phyloP scores from a whole-genome alignment of 64 coral and sea anemone species.

The Pocillopora verrucosa region DNA sequence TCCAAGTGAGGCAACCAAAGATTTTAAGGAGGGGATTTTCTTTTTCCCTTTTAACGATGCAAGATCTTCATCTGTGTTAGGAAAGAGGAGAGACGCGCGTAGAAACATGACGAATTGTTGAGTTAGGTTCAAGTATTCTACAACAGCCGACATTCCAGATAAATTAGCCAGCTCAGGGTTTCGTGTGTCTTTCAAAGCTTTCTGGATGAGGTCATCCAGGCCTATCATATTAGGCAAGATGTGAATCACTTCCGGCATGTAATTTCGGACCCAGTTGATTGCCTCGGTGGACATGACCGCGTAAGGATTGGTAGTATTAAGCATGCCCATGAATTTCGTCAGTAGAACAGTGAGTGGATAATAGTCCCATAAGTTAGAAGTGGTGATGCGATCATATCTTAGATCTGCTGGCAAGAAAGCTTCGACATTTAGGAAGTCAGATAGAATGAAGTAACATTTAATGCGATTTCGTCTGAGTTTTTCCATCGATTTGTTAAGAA shows the following conservation, averaged over 20 bases:
- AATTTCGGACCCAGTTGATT: constrained; percentile 9
- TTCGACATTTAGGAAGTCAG: constrained; percentile 12
- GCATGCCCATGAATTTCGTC: neutral
- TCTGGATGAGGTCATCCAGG: neutral
- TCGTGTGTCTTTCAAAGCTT: constrained; percentile 27
- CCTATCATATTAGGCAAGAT: neutral
- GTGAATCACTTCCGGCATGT: neutral
- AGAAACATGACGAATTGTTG: neutral
- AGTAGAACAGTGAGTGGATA: neutral
- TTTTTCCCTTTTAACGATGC: neutral
- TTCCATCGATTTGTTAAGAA: neutral
- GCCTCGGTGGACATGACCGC: constrained; percentile 37
- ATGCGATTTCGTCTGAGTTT: neutral
- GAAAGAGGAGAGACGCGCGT: neutral
- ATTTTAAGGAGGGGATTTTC: constrained; percentile 2
- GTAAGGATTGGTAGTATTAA: constrained; percentile 20
- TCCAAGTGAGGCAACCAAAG: constrained; percentile 5
- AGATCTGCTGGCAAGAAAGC: neutral
- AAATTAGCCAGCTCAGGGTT: neutral
- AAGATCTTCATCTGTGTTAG: neutral
- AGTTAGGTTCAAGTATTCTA: constrained; percentile 15
- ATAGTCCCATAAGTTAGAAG: constrained; percentile 59
- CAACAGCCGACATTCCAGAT: neutral
- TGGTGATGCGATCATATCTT: constrained; percentile 35
- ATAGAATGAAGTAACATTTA: constrained; percentile 13